These are phyloP conservation scores for Hiodon tergisus DNA, from an alignment of 2,113 vertebrate genomes.

Conservation along the genomic window DNA sequence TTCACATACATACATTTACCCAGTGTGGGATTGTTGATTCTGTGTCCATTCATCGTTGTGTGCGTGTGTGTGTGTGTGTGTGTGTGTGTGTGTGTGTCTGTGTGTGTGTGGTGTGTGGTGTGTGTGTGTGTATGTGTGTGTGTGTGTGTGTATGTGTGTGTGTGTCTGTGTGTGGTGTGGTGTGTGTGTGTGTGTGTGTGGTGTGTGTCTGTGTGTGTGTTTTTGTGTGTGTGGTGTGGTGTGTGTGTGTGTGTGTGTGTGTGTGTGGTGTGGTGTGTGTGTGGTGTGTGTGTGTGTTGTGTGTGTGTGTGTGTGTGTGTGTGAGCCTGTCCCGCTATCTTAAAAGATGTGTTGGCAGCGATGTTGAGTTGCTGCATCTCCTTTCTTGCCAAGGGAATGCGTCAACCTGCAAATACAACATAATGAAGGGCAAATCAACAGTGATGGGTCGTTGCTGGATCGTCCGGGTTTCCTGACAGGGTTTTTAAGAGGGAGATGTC, in stretches of 20 bases:
- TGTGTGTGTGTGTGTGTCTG: background rate
- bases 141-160: background rate
- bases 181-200: background rate
- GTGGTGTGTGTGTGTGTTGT: background rate
- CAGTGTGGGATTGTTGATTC: too few relatives aligned
- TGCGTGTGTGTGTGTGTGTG: background rate
- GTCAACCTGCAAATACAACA: conserved; percentile 50
- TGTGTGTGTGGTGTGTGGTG: background rate
- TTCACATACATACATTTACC: too few relatives aligned
- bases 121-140: conserved; percentile 8
- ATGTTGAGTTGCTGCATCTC: conserved; percentile 30
- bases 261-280: background rate
- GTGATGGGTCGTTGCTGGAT: conserved; percentile 29
- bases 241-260: background rate
- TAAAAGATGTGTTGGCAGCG: conserved; percentile 10
- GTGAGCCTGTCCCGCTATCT: conserved; percentile 19
- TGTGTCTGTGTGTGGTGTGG: background rate
- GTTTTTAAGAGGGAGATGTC: conserved; percentile 38
- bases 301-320: background rate
- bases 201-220: background rate
- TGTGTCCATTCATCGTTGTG: too few relatives aligned
- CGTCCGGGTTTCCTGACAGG: conserved; percentile 23
- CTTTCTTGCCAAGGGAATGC: conserved; percentile 35
- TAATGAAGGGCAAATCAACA: conserved; percentile 47
- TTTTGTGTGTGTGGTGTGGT: background rate